These are phyloP conservation scores for Alfaro cultratus DNA, from an alignment of 2,797 vertebrate species.

Conservation along the genomic window DNA sequence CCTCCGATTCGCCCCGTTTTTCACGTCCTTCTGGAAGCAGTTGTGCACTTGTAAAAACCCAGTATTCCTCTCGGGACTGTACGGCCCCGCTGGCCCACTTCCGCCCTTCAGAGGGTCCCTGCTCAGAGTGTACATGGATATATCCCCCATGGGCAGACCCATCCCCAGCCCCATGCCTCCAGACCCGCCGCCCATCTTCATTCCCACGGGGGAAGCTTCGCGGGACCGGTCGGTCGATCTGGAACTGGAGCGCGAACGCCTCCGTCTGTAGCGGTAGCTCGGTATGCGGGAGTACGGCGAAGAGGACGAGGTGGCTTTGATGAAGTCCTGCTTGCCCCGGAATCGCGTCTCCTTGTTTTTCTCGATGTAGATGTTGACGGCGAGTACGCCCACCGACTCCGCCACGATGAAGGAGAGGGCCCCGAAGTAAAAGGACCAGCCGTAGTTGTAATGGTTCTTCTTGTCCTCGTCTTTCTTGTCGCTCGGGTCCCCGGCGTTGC, in stretches of 20 bases:
- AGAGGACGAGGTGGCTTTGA: constrained; percentile 86
- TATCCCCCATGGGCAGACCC: constrained; percentile 89
- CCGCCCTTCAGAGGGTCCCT: constrained; percentile 86
- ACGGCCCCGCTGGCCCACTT: constrained; percentile 82
- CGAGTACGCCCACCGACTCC: constrained; percentile 92
- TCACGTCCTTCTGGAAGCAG: constrained; percentile 92
- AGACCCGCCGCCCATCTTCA: constrained; percentile 81
- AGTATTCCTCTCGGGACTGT: constrained; percentile 88
- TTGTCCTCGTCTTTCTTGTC: constrained; percentile 96
- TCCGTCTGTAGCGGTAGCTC: constrained; percentile 89
- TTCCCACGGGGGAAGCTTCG: constrained; percentile 87
- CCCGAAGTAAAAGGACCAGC: constrained; percentile 98
- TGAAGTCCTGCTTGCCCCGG: constrained; percentile 85
- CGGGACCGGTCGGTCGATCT: constrained; percentile 91
- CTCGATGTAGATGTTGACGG: constrained; percentile 97
- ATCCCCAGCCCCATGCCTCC: constrained; percentile 54
- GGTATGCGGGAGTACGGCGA: constrained; percentile 93
- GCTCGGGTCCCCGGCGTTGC: constrained; percentile 93
- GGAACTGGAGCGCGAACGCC: constrained; percentile 91
- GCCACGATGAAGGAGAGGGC: constrained; percentile 97
- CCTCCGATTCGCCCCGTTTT: constrained; percentile 90
- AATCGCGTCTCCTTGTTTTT: constrained; percentile 93
- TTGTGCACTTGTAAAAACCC: constrained; percentile 94
- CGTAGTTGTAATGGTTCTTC: constrained; percentile 94
- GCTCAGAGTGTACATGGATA: constrained; percentile 91